Conservation (phyloP, 1,140 invertebrate genomes). For the Drosophila baimaii region DNA sequence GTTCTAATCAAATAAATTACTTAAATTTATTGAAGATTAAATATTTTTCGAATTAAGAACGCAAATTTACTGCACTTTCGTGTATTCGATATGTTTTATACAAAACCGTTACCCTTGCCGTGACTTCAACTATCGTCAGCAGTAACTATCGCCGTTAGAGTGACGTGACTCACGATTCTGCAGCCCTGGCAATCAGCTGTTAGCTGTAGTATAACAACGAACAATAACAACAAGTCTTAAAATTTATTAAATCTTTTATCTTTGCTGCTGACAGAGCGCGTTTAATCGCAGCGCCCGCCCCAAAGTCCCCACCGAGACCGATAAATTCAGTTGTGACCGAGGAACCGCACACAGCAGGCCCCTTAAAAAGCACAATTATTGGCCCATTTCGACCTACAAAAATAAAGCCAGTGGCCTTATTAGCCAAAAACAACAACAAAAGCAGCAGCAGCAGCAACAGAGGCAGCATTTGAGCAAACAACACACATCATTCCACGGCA, state of each 20-base stretch:
- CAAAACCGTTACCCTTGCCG: not conserved
- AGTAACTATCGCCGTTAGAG: not conserved
- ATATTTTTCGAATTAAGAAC: not conserved
- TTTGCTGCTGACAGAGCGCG: constrained; percentile 37
- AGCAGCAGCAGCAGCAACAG: not conserved
- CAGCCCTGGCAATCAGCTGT: constrained; percentile 56
- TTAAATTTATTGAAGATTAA: not conserved
- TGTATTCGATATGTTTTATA: not conserved
- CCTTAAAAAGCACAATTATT: not conserved
- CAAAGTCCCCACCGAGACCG: constrained; percentile 21
- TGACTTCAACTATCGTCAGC: constrained; percentile 8
- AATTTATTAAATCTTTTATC: constrained; percentile 61
- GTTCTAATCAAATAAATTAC: not conserved
- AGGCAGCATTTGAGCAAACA: constrained; percentile 1
- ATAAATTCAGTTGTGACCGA: constrained; percentile 23
- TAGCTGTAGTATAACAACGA: constrained; percentile 21
- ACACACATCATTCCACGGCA: constrained; percentile 13
- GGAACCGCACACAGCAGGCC: not conserved
- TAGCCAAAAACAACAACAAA: constrained; percentile 18
- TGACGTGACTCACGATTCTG: not conserved
- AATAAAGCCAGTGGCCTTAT: constrained; percentile 16
- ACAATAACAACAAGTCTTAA: constrained; percentile 53
- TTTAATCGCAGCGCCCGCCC: constrained; percentile 13
- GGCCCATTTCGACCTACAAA: not conserved
- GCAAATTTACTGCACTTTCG: not conserved